Percentiles rank a stretch among this genome's conserved stretches.
Conservation (phyloP, 2,888 invertebrate genomes). For the Lobophora halterata region DNA sequence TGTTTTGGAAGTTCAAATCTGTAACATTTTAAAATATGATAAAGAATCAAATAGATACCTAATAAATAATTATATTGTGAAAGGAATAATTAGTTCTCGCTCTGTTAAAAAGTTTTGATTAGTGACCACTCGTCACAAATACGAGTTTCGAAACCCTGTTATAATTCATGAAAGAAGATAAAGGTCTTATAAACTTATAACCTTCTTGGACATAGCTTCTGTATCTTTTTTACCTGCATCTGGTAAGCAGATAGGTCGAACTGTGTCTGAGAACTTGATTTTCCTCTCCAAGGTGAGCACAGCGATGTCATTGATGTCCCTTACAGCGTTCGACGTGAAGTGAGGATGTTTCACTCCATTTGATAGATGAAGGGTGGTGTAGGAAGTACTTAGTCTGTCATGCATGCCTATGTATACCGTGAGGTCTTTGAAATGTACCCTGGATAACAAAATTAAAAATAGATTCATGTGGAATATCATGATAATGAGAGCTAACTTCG, state of each 20-base stretch:
- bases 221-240: constrained; percentile 40
- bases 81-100: too few relatives aligned
- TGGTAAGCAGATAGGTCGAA: constrained; percentile 78
- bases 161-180: too few relatives aligned
- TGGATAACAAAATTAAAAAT: constrained; percentile 33
- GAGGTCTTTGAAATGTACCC: constrained; percentile 61
- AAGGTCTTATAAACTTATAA: too few relatives aligned
- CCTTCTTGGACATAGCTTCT: too few relatives aligned
- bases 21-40: constrained; percentile 3
- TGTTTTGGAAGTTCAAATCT: constrained; percentile 57
- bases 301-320: constrained; percentile 82
- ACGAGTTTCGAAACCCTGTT: too few relatives aligned
- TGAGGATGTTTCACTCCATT: constrained; percentile 68
- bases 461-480: not conserved
- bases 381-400: constrained; percentile 61
- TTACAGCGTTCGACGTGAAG: constrained; percentile 75
- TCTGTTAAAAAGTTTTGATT: too few relatives aligned
- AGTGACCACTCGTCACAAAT: too few relatives aligned
- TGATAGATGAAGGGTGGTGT: constrained; percentile 43
- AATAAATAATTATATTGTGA: too few relatives aligned
- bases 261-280: constrained; percentile 63
- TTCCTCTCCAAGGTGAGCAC: constrained; percentile 69
- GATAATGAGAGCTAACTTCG: too few relatives aligned
- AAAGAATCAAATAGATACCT: not conserved
- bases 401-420: constrained; percentile 75